These are phyloP conservation scores for Xyrichtys novacula DNA, from an alignment of 2,797 vertebrate species.

Conservation along the genomic window DNA sequence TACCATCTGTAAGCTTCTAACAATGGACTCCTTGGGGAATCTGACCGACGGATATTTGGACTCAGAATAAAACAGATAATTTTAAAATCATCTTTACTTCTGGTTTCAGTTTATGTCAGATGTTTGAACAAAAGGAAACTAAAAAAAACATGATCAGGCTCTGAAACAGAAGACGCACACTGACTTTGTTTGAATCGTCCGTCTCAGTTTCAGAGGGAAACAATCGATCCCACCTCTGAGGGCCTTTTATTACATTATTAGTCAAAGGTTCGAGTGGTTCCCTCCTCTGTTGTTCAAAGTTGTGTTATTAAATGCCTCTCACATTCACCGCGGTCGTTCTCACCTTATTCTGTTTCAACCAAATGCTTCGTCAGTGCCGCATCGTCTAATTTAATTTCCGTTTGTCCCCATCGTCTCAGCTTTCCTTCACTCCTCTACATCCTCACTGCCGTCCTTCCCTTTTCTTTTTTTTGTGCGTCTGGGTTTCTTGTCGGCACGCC, in stretches of 20 bases:
- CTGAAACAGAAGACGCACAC: background rate
- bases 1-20: too few species aligned
- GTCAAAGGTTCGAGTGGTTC: background rate
- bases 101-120: background rate
- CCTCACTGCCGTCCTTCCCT: background rate
- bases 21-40: too few species aligned
- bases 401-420: background rate
- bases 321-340: background rate
- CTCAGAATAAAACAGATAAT: too few species aligned
- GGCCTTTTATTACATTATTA: background rate
- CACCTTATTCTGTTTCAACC: constrained; percentile 18
- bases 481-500: constrained; percentile 31
- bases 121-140: background rate
- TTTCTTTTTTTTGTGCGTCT: background rate
- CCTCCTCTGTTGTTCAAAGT: background rate
- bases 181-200: background rate
- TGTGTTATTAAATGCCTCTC: constrained; percentile 22
- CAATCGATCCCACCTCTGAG: background rate
- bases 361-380: constrained; percentile 3
- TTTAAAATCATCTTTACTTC: too few species aligned
- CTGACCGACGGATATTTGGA: too few species aligned
- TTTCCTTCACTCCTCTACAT: background rate
- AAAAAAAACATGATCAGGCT: background rate
- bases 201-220: background rate
- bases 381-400: constrained; percentile 21